Evolutionary conservation across 2,797 vertebrate species (phyloP), one percentile per base, ranked within the genome.

Genomic region (Hafferia zeledoni): DNA sequence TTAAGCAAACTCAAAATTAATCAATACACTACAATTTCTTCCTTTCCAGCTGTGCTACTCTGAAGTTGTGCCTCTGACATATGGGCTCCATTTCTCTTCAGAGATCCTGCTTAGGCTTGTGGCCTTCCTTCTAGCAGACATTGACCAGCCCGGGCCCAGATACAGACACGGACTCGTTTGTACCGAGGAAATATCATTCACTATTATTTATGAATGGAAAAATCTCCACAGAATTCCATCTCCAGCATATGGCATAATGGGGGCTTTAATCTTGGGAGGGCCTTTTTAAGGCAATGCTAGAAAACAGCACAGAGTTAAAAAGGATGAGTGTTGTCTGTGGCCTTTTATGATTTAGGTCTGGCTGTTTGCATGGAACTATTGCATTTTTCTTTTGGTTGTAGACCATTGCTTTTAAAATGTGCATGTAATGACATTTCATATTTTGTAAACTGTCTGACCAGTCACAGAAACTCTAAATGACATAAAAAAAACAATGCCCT

Each of bases 1-100:
- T 93, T 93, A 88, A 83, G 43, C 69, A 75, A 91, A 94, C 81
- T 75, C 65, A 59, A 83, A 95, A 63, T 72, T 78, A 84, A 83
- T 91, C 83, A 55, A 63, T 84, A 61, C 35, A 11, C 55, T 67
- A 37, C 39, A 30, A 50, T 78, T 68, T 70, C 28, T 56, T 87
- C 17, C 30, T 91, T 91, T 88, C 65, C 89, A 95, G 35, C 76
- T 88, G 89, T 60, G 89, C 46, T 49, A 50, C 78, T 87, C 47
- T 78, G 69, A 78, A 88, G n/a, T 31, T 65, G 43, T 53, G 31
- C 59, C 78, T 81, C 65, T 92, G 93, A 77, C 64, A 75, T 72
- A 71, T 44, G 80, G 57, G 28, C 28, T 87, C 18, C 50, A 8
- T 79, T 84, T 93, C 46, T 75, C 59, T 89, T 78, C 8, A 84